Evolutionary conservation across 2,797 vertebrate species (phyloP).

Genomic region (Cyclura pinguis): DNA sequence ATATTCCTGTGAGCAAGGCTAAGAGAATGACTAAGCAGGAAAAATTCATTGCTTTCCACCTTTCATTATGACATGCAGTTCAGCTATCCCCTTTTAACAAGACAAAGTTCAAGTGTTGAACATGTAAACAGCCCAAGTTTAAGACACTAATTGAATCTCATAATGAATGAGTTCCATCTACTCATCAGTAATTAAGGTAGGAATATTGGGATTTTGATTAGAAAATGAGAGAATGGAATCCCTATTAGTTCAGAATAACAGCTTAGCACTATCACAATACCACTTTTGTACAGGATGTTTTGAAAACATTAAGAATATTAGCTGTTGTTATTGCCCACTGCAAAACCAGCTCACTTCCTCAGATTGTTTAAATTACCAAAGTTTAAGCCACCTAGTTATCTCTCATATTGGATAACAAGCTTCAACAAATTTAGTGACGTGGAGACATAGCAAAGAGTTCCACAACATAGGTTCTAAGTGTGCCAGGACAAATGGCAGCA

Average conservation of each 20-base stretch:
- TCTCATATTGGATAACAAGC: not conserved
- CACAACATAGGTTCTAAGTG: not conserved
- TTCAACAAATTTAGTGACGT: not conserved
- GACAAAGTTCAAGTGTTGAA: not conserved
- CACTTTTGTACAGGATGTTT: slow-evolving; percentile 1
- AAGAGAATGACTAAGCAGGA: not conserved
- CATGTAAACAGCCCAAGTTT: not conserved
- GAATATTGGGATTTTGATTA: slow-evolving; percentile 18
- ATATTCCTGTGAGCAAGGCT: not conserved
- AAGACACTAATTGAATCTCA: not conserved
- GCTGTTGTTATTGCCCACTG: not conserved
- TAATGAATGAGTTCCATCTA: not conserved
- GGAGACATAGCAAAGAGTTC: not conserved
- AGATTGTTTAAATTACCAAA: not conserved
- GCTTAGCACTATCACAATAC: not conserved
- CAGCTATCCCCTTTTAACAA: not conserved
- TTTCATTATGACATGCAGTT: not conserved
- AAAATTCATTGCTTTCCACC: not conserved
- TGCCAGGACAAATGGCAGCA: not conserved
- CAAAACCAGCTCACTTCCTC: not conserved
- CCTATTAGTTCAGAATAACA: not conserved
- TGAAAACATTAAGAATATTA: slow-evolving; percentile 12
- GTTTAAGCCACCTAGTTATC: not conserved
- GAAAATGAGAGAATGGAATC: not conserved
- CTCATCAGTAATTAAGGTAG: not conserved